Base-by-base conservation (phyloP, 2,113 vertebrate species). In the Neolamprologus cancellatus region DNA sequence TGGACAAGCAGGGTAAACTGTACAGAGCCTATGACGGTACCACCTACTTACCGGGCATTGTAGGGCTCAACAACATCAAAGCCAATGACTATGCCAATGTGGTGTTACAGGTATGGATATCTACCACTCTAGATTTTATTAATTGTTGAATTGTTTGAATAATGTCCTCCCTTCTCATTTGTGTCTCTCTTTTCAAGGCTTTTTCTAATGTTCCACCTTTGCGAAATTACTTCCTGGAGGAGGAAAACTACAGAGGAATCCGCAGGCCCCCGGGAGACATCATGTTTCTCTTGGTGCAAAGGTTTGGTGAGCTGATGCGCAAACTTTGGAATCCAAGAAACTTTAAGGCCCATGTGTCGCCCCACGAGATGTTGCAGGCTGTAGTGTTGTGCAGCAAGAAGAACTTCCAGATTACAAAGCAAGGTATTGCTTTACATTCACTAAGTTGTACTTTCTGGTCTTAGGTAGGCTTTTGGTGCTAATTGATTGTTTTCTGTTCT, bases 311-410 rank as follows among this genome's bases (percentile, higher is more conserved):
- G 91, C 97, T 99, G 57, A 99, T 99, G 98, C 94, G 98, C 71
- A 99, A 99, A 87, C 97, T 99, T 23, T 99, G 98, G 98, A 99
- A 99, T 93, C 99, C 98, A 1, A 96, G 99, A 2, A 99, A 99
- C 90, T 99, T 99, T 93, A 99, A 99, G 89, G 99, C 99, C 0
- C 99, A 99, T 0, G 99, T 99, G 5, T 99, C 98, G 0, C 99
- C 99, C 8, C 99, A 99, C 1, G 99, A 99, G 95, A 99, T 99
- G 99, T 95, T 99, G 78, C 99, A 99, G 93, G 99, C 99, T 0
- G 99, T 99, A 32, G 99, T 99, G 18, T 96, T 99, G 3, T 99
- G 98, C 96, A 99, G 98, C 95, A 99, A 99, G 96, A 99, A 99
- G 93, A 99, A 96, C 87, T 99, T 99, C 91, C 98, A 99, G 96